Conservation (phyloP, 1,140 invertebrate species). For the Apis florea region DNA sequence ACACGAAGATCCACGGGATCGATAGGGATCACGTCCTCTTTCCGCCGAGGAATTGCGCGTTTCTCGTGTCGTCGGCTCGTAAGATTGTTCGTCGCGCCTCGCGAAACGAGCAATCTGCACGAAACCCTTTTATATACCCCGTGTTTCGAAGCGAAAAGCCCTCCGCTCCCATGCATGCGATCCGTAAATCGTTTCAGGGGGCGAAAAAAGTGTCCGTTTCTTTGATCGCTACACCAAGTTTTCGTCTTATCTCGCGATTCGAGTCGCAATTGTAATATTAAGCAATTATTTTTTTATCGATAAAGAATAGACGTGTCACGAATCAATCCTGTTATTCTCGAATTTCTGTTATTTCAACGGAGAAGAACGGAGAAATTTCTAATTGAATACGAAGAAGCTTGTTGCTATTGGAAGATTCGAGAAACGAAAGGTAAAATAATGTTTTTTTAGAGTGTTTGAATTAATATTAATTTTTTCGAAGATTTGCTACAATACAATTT, state of each 20-base stretch:
- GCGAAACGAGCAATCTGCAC: constrained; percentile 47
- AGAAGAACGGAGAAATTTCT: no score
- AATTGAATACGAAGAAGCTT: no score
- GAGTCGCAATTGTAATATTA: no score
- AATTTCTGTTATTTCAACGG: no score
- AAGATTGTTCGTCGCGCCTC: constrained; percentile 52
- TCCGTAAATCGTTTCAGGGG: background rate
- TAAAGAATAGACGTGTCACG: no score
- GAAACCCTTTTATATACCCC: constrained; percentile 4
- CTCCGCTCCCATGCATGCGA: background rate
- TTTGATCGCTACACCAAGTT: background rate
- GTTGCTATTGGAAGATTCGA: no score
- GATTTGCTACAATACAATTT: no score
- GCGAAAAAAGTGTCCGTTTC: background rate
- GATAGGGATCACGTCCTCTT: constrained; percentile 52
- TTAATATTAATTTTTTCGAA: no score
- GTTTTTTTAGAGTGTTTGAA: no score
- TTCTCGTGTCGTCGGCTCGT: constrained; percentile 61
- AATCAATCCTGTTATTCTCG: no score
- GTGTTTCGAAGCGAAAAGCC: background rate
- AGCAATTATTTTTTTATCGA: no score
- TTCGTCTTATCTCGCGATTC: background rate
- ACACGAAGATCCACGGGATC: constrained; percentile 56
- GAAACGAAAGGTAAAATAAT: no score
- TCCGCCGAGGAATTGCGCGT: constrained; percentile 55